Percentiles rank a stretch among this genome's conserved stretches.
phyloP scores from a whole-genome alignment of 1,140 invertebrate genomes.

The Drosophila pseudoananassae region DNA sequence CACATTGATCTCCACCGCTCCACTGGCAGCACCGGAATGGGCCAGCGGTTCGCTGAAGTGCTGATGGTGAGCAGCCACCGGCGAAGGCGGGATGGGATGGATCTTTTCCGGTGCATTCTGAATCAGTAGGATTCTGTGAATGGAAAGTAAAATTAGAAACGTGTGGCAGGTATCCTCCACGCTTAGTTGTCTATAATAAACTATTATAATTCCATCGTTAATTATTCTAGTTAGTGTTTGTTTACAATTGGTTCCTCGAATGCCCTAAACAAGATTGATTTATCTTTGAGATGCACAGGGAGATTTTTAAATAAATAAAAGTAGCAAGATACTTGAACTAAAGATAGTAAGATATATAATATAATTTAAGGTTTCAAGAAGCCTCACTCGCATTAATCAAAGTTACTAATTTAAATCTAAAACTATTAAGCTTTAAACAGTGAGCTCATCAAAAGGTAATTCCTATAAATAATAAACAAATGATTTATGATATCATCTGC shows the following conservation, averaged over 20 bases:
- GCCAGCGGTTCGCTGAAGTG: conserved; percentile 57
- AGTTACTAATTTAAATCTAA: not conserved
- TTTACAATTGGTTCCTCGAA: not conserved
- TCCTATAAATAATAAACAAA: conserved; percentile 1
- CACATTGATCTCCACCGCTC: conserved; percentile 64
- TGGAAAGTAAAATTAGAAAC: not conserved
- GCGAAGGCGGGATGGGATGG: conserved; percentile 86
- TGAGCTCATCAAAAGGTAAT: not conserved
- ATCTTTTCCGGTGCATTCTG: conserved; percentile 94
- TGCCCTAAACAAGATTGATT: not conserved
- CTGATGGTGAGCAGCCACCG: conserved; percentile 62
- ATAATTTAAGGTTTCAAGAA: not conserved
- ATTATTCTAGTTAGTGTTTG: not conserved
- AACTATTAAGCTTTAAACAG: not conserved
- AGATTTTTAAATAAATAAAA: not conserved
- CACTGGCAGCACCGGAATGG: conserved; percentile 43
- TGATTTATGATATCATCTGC: conserved; percentile 1
- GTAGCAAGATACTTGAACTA: not conserved
- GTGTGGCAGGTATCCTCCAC: not conserved
- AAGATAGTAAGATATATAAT: not conserved
- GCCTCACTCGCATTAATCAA: not conserved
- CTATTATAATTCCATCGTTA: not conserved
- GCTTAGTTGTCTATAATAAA: conserved; percentile 14
- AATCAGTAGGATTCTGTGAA: conserved; percentile 92
- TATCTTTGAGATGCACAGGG: not conserved